Evolutionary conservation across 2,888 invertebrate genomes (phyloP).

Genomic region (Chymomyza amoena): DNA sequence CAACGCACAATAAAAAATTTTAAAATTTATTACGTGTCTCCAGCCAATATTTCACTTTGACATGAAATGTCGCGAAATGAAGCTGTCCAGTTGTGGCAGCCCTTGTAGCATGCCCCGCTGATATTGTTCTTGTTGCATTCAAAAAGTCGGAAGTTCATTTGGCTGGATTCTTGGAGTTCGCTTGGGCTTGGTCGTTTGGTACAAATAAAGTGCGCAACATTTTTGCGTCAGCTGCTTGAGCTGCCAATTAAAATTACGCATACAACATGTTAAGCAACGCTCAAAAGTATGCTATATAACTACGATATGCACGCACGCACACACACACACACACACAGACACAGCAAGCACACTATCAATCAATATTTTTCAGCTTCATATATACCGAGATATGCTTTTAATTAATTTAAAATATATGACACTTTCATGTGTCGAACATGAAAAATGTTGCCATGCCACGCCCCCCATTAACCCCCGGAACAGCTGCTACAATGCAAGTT

Average conservation of each 20-base stretch:
- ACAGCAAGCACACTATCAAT: conserved; percentile 34
- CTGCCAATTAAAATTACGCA: conserved; percentile 67
- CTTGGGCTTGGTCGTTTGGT: conserved; percentile 3
- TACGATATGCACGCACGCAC: background rate
- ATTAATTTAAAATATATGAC: conserved; percentile 60
- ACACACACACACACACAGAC: background rate
- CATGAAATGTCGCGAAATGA: conserved; percentile 76
- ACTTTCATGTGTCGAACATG: conserved; percentile 52
- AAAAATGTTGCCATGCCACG: conserved; percentile 32
- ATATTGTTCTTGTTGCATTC: background rate
- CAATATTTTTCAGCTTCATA: conserved; percentile 50
- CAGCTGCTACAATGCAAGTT: conserved; percentile 10
- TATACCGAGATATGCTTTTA: conserved; percentile 43
- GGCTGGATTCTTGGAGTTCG: background rate
- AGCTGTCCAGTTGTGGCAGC: conserved; percentile 72
- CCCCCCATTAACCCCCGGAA: conserved; percentile 1
- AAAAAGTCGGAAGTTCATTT: conserved; percentile 5
- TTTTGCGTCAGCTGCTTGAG: conserved; percentile 32
- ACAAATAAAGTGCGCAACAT: conserved; percentile 48
- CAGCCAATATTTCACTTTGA: conserved; percentile 78
- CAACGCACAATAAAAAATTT: conserved; percentile 60
- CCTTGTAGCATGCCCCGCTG: conserved; percentile 5
- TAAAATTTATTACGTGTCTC: conserved; percentile 78
- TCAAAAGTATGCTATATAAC: background rate
- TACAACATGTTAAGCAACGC: conserved; percentile 19